A percentile compares a stretch with the other conserved stretches of the same genome.
Conservation (phyloP, 2,888 invertebrate genomes). For the Synanthedon formicaeformis region DNA sequence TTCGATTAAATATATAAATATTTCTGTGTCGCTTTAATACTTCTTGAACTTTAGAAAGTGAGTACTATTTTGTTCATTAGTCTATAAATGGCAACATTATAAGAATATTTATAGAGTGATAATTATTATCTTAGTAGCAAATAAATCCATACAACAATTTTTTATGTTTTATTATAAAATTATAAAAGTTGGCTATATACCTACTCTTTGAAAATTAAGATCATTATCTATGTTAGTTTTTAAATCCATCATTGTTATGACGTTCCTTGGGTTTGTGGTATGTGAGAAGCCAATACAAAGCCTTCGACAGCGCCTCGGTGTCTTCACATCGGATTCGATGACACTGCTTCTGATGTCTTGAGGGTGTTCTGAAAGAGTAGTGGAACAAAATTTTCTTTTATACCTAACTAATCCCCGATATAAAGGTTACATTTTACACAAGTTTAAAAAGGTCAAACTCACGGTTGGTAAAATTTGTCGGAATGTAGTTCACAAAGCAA, state of each 20-base stretch:
- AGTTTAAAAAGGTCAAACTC: constrained; percentile 1
- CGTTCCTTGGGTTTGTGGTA: constrained; percentile 11
- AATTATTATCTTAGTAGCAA: too few relatives aligned
- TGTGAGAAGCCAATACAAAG: constrained; percentile 38
- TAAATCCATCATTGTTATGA: background rate
- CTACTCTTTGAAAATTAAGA: too few relatives aligned
- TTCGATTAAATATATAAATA: too few relatives aligned
- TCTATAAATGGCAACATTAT: too few relatives aligned
- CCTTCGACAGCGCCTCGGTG: constrained; percentile 27
- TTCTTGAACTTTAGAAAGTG: background rate
- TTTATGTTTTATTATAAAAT: too few relatives aligned
- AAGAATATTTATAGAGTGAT: background rate
- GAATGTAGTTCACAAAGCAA: constrained; percentile 53
- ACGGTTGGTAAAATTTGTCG: constrained; percentile 30
- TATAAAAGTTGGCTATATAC: too few relatives aligned
- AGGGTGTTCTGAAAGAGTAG: too few relatives aligned
- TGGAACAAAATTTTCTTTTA: too few relatives aligned
- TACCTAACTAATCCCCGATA: too few relatives aligned
- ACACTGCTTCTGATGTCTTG: constrained; percentile 19
- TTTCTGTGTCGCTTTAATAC: background rate
- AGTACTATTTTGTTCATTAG: too few relatives aligned
- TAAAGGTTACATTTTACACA: too few relatives aligned
- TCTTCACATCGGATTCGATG: constrained; percentile 48
- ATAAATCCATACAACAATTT: too few relatives aligned
- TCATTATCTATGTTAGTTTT: background rate